Percentiles rank a stretch among this genome's conserved stretches.
These are phyloP conservation scores for Hyposoter dolosus DNA, from an alignment of 2,888 invertebrate genomes.

Conservation along the genomic window DNA sequence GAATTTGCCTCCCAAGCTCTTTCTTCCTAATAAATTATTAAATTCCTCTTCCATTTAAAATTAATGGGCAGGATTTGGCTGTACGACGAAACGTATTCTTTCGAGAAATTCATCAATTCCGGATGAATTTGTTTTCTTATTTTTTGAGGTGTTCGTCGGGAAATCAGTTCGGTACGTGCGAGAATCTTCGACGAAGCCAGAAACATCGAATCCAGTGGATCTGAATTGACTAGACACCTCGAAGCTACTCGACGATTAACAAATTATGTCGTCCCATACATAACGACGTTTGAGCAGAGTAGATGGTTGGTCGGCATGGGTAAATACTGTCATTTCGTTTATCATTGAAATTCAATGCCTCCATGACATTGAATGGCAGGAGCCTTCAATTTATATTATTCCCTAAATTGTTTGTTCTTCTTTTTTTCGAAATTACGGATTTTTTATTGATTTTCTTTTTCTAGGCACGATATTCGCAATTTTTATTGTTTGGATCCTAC, in stretches of 20 bases:
- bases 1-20: conserved; percentile 19
- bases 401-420: neutral
- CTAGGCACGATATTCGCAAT: conserved; percentile 77
- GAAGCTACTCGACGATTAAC: conserved; percentile 80
- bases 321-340: conserved; percentile 75
- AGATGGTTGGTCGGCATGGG: conserved; percentile 89
- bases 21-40: conserved; percentile 11
- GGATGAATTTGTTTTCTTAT: conserved; percentile 2
- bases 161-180: conserved; percentile 87
- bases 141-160: conserved; percentile 86
- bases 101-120: conserved; percentile 45
- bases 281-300: conserved; percentile 87
- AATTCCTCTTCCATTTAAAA: neutral
- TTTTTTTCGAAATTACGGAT: neutral
- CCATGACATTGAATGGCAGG: neutral
- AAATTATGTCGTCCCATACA: conserved; percentile 77
- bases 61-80: neutral
- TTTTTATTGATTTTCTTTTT: conserved; percentile 9
- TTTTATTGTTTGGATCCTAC: conserved; percentile 78
- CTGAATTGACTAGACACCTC: conserved; percentile 86
- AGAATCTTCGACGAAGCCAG: conserved; percentile 87
- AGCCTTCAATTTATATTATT: neutral
- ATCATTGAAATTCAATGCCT: neutral
- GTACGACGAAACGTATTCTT: neutral
- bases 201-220: conserved; percentile 87